Percentiles rank a stretch among this genome's conserved stretches.
Evolutionary conservation across 2,888 invertebrate species (phyloP).

Genomic region (Labia minor): DNA sequence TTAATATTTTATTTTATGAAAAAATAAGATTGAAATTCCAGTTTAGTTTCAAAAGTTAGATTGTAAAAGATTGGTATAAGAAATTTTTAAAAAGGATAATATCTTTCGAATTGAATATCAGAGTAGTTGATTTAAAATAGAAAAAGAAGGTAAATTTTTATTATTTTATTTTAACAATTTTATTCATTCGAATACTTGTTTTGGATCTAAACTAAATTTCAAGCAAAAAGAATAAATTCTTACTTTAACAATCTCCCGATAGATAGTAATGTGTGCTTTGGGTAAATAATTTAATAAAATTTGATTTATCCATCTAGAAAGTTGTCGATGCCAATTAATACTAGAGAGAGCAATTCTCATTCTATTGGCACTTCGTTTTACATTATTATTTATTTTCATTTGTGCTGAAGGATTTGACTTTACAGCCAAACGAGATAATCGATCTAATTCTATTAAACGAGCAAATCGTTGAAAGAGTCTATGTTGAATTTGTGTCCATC

Average conservation of each 20-base stretch:
- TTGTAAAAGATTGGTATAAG: too few relatives aligned
- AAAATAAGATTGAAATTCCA: background rate
- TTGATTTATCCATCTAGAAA: conserved; percentile 67
- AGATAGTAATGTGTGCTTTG: conserved; percentile 54
- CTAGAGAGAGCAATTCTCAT: background rate
- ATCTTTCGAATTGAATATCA: too few relatives aligned
- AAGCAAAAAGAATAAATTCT: too few relatives aligned
- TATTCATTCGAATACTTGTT: too few relatives aligned
- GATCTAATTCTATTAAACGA: conserved; percentile 54
- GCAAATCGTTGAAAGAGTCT: conserved; percentile 54
- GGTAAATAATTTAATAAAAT: conserved; percentile 57
- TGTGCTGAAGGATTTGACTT: background rate
- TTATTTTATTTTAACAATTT: too few relatives aligned
- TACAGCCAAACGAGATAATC: conserved; percentile 51
- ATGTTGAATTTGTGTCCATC: conserved; percentile 55
- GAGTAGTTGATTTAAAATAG: too few relatives aligned
- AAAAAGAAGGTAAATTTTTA: too few relatives aligned
- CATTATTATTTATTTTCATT: background rate
- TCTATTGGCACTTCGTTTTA: background rate
- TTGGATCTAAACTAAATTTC: too few relatives aligned
- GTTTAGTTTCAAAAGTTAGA: too few relatives aligned
- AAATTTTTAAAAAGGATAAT: too few relatives aligned
- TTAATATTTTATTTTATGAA: background rate
- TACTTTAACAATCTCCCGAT: conserved; percentile 67
- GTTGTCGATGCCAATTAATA: conserved; percentile 58